Conservation (phyloP, 2,888 invertebrate genomes). For the Philhelius pedissequus region DNA sequence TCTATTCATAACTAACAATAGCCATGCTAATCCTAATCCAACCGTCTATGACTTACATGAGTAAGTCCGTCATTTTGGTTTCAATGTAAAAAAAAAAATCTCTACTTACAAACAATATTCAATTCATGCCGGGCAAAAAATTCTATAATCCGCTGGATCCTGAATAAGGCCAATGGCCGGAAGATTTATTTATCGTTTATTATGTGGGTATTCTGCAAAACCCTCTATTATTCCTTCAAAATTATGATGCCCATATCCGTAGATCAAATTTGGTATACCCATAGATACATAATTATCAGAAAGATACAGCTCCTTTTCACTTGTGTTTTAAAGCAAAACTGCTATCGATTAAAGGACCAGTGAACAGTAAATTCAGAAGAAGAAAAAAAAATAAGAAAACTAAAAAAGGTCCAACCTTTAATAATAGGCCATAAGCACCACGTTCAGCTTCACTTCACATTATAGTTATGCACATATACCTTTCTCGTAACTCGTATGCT, state of each 20-base stretch:
- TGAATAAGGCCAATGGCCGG: constrained; percentile 50
- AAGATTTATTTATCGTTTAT: constrained; percentile 50
- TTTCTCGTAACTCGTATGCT: too few species aligned
- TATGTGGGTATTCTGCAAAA: constrained; percentile 17
- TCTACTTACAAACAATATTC: background rate
- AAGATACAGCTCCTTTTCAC: background rate
- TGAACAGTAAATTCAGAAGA: background rate
- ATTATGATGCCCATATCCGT: background rate
- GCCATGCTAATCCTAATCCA: constrained; percentile 30
- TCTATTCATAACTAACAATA: constrained; percentile 18
- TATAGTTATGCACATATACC: too few species aligned
- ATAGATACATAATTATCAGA: too few species aligned
- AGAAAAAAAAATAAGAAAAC: background rate
- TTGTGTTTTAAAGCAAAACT: background rate
- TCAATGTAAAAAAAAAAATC: background rate
- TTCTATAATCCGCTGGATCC: background rate
- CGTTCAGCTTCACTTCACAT: constrained; percentile 39
- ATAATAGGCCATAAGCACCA: constrained; percentile 7
- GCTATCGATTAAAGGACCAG: background rate
- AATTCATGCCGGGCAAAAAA: background rate
- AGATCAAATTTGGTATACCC: background rate
- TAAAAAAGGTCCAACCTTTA: constrained; percentile 41
- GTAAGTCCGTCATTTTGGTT: constrained; percentile 22
- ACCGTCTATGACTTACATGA: constrained; percentile 44
- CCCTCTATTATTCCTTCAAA: background rate